Percentiles rank a stretch among this genome's conserved stretches.
Conservation (phyloP, 2,113 vertebrate species). For the Pollachius pollachius region DNA sequence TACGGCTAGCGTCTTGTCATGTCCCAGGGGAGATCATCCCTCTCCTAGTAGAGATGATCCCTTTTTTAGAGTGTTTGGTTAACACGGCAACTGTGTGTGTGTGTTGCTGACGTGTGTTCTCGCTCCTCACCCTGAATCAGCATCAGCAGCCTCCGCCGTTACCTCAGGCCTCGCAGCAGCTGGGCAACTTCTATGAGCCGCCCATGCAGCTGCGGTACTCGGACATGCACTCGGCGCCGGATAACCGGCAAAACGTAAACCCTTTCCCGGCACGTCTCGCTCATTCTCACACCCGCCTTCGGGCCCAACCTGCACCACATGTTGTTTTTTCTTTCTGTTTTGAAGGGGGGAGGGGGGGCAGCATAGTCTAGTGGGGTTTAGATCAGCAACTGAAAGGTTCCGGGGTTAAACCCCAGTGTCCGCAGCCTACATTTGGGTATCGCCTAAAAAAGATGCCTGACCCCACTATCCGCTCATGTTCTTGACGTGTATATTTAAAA, state of each 20-base stretch:
- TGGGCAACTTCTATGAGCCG: conserved; percentile 72
- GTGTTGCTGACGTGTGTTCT: conserved; percentile 31
- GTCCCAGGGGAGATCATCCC: too few relatives aligned
- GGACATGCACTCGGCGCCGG: conserved; percentile 67
- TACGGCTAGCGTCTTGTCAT: too few relatives aligned
- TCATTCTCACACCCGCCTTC: background rate
- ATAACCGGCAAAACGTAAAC: conserved; percentile 77
- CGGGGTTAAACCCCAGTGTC: too few relatives aligned
- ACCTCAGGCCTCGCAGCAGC: conserved; percentile 76
- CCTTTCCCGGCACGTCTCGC: conserved; percentile 17
- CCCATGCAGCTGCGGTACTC: conserved; percentile 75
- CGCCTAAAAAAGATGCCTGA: too few relatives aligned
- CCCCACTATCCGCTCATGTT: too few relatives aligned
- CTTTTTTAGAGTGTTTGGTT: conserved; percentile 3
- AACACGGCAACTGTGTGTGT: background rate
- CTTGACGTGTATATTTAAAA: too few relatives aligned
- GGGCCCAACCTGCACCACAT: too few relatives aligned
- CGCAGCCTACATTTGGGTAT: too few relatives aligned
- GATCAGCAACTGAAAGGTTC: too few relatives aligned
- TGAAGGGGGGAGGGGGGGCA: too few relatives aligned
- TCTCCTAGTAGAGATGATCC: background rate
- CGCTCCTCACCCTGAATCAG: conserved; percentile 54
- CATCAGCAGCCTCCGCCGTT: conserved; percentile 74
- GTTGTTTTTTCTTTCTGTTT: too few relatives aligned
- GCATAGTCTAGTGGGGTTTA: too few relatives aligned